phyloP scores from a whole-genome alignment of 2,888 invertebrate species.

The Zelleria hepariella region DNA sequence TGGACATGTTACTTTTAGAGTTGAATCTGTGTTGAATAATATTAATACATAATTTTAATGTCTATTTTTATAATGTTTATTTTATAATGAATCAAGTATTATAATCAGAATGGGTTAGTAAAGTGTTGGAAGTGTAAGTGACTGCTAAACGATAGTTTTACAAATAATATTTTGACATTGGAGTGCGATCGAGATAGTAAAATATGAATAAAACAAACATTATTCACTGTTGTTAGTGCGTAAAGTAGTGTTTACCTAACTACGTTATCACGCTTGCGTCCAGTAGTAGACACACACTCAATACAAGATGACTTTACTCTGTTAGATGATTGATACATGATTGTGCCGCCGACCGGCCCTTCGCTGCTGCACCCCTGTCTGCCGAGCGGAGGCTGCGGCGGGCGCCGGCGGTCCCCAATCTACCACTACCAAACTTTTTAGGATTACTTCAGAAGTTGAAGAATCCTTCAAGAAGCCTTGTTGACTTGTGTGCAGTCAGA shows the following conservation, averaged over 20 bases:
- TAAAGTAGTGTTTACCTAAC: conserved; percentile 27
- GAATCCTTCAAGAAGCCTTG: background rate
- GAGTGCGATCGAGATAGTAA: conserved; percentile 3
- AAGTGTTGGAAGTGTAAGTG: background rate
- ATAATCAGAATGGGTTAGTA: conserved; percentile 15
- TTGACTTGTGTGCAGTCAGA: background rate
- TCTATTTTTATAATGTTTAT: conserved; percentile 66
- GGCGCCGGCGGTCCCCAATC: background rate
- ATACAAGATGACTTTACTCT: conserved; percentile 8
- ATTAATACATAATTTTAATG: conserved; percentile 57
- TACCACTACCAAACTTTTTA: background rate
- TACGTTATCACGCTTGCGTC: conserved; percentile 46
- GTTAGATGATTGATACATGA: background rate
- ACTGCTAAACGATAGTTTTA: background rate
- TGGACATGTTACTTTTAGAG: conserved; percentile 47
- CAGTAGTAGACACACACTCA: conserved; percentile 28
- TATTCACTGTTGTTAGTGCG: conserved; percentile 30
- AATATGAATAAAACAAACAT: conserved; percentile 23
- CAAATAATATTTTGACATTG: conserved; percentile 2
- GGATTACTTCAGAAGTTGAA: background rate
- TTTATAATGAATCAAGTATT: conserved; percentile 49
- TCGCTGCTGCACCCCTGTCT: no score
- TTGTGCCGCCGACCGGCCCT: no score
- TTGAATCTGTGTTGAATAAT: conserved; percentile 59
- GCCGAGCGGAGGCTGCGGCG: no score